Evolutionary conservation across 2,113 vertebrate species (phyloP).

Genomic region (Trogon surrucura): DNA sequence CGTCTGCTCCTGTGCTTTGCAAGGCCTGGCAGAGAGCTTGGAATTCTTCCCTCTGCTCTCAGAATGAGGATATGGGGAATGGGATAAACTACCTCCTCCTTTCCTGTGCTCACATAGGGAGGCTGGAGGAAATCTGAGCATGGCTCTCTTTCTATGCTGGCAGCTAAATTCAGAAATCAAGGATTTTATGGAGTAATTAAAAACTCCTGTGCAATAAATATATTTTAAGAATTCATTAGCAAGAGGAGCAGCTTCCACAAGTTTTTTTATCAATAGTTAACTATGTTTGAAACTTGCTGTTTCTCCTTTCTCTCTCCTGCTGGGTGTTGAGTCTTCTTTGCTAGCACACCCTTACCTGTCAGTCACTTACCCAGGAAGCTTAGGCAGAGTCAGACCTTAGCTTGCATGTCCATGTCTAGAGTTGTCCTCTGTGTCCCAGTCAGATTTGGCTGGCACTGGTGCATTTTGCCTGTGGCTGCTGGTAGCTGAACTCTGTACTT

Average conservation of each 20-base stretch:
- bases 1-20: background rate
- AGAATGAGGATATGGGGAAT: background rate
- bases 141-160: background rate
- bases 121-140: background rate
- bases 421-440: background rate
- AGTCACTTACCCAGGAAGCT: background rate
- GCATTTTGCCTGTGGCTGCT: background rate
- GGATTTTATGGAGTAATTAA: background rate
- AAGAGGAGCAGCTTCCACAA: background rate
- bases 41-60: background rate
- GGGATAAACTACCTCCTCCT: background rate
- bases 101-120: background rate
- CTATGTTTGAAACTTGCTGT: background rate
- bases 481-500: slow-evolving; percentile 29
- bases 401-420: background rate
- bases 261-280: background rate
- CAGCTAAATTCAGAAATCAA: background rate
- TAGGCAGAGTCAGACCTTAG: background rate
- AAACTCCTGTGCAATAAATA: background rate
- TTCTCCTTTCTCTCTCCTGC: background rate
- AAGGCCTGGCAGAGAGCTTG: background rate
- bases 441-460: background rate
- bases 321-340: background rate
- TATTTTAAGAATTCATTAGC: background rate
- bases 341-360: background rate